Conservation (phyloP, 2,888 invertebrate species). For the Argyresthia goedartella region DNA sequence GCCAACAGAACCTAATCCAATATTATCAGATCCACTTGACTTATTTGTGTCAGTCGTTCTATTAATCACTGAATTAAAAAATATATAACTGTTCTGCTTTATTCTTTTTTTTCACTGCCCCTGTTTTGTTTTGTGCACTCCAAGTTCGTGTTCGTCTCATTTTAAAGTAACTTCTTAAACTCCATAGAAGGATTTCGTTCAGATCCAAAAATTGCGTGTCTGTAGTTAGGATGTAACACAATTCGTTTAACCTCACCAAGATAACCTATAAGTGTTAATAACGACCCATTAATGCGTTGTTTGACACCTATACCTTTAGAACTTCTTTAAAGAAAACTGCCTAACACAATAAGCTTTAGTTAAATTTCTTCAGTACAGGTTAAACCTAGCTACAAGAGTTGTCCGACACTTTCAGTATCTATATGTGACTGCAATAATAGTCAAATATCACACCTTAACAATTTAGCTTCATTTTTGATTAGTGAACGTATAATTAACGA, state of each 20-base stretch:
- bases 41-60: neutral
- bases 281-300: neutral
- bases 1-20: neutral
- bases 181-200: too few relatives aligned
- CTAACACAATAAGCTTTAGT: constrained; percentile 1
- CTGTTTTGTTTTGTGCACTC: constrained; percentile 2
- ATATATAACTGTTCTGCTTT: neutral
- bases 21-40: neutral
- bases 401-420: neutral
- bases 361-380: neutral
- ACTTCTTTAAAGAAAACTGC: neutral
- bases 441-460: too few relatives aligned
- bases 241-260: too few relatives aligned
- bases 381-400: neutral
- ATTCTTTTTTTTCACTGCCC: constrained; percentile 3
- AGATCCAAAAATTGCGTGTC: too few relatives aligned
- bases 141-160: neutral
- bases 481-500: too few relatives aligned
- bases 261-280: neutral
- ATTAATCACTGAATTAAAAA: neutral
- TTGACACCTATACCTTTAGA: neutral
- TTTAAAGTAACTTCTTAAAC: neutral
- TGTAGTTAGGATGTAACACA: too few relatives aligned
- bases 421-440: too few relatives aligned
- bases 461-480: too few relatives aligned